Evolutionary conservation across 2,113 vertebrate species (phyloP), one percentile per base, ranked within the genome.

Genomic region (Catagonus wagneri): DNA sequence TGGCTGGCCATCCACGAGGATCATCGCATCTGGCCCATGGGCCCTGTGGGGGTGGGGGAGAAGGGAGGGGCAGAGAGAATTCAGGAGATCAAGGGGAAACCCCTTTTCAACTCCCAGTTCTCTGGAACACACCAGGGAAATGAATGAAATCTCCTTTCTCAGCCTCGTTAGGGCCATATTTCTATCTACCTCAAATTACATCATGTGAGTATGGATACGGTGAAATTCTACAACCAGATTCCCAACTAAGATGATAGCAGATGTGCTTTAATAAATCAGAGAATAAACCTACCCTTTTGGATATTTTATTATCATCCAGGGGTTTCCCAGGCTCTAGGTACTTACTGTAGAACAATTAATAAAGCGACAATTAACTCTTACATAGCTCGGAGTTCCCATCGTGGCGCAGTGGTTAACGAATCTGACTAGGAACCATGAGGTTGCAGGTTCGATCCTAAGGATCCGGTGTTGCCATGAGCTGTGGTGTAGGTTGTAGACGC

Each of bases 1-100:
- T 1, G 99, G 99, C 97, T 99, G 99, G 63, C 99, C 99, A 5
- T 99, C 99, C 87, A 99, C 99, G 20, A 99, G 99, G 98, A 99
- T 99, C 99, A 99, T 99, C 3, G 99, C 99, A 20, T 99, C 99
- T 2, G 99, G 99, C 52, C 99, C 99, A 0, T 99, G 99, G 95
- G 99, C 99, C 99, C 99, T 99, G 94, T 0, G 23, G 94, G 83
- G n/a, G 65, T 2, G 85, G 34, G 72, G 50, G 54, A 94, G 83
- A 61, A 75, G 22, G 50, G 52, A 91, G 16, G 25, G 93, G 69
- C 1, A 58, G n/a, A 66, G 88, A 61, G 29, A 23, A 22, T 29
- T 93, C 56, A 34, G 19, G n/a, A 80, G n/a, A 63, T 79, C 66
- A 39, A 11, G 36, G 44, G 16, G 8, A 32, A 83, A 69, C 6